Percentiles rank a stretch among this genome's conserved stretches.
Conservation (phyloP, 2,888 invertebrate species). For the Caenorhabditis sp. region DNA sequence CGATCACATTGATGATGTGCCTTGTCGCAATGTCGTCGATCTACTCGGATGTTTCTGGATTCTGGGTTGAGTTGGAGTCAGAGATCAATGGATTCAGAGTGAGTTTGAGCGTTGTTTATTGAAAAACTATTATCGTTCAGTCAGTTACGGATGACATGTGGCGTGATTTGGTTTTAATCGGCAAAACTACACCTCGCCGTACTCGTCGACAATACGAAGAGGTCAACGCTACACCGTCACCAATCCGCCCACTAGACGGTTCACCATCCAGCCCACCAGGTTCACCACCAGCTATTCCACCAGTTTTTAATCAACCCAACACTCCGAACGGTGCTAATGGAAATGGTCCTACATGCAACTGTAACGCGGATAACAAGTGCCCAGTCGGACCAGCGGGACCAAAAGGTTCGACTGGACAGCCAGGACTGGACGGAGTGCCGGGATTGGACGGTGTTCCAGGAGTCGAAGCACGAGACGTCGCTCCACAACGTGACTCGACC, state of each 20-base stretch:
- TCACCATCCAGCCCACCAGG: conserved; percentile 53
- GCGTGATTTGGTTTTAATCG: conserved; percentile 65
- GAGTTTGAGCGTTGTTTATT: conserved; percentile 8
- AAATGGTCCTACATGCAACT: conserved; percentile 47
- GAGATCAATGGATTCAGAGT: conserved; percentile 67
- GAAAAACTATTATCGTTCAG: conserved; percentile 28
- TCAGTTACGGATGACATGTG: conserved; percentile 66
- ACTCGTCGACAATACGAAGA: conserved; percentile 54
- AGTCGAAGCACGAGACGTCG: conserved; percentile 64
- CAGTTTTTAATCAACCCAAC: conserved; percentile 55
- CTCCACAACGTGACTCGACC: conserved; percentile 60
- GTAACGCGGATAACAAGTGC: conserved; percentile 62
- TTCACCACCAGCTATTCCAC: conserved; percentile 57
- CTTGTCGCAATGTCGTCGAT: conserved; percentile 64
- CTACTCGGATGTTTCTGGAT: conserved; percentile 63
- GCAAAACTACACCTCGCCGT: conserved; percentile 38
- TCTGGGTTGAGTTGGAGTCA: conserved; percentile 64
- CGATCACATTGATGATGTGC: conserved; percentile 62
- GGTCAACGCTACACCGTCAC: conserved; percentile 32
- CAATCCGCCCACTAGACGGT: conserved; percentile 40
- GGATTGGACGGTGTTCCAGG: conserved; percentile 64
- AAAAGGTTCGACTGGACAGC: conserved; percentile 62
- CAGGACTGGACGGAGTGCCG: conserved; percentile 63
- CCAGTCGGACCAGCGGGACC: conserved; percentile 66
- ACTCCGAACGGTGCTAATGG: conserved; percentile 52